Evolutionary conservation across 2,888 invertebrate genomes (phyloP), one percentile per base, ranked within the genome.

Genomic region (Blastobasis lacticolella): DNA sequence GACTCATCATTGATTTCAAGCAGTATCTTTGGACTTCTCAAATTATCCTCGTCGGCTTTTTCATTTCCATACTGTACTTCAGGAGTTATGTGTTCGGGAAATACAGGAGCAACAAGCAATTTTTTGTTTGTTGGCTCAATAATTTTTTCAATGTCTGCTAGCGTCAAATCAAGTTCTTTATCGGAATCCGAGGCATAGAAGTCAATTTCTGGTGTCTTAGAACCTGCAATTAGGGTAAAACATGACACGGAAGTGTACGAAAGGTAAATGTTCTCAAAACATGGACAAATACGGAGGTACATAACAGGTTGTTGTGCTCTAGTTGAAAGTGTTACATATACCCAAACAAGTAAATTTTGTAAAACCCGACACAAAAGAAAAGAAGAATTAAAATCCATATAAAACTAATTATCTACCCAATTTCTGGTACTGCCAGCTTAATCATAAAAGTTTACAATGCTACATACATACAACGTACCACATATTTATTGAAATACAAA

Each of bases 51-150:
- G 54, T 88, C 88, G 37, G 79, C 82, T 63, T 78, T 81, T 57
- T 88, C 89, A 57, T 89, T 89, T 23, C 89, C 89, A 54, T 89
- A 89, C 65, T 89, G 88, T 1, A 89, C 87, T 67, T 88, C 88
- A n/a, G 85, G 89, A 37, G 79, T 69, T 23, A 89, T 70, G 55
- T 86, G 81, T 41, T 72, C 71, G 5, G 89, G 89, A 58, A 80
- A 89, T 7, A 88, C 73, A 10, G 89, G 89, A 44, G 74, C 68
- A 48, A 78, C 60, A 6, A 81, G 81, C 43, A 76, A 59, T 58
- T 74, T 77, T 55, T 66, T 75, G 55, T 69, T 70, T 8, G 60
- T 56, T 49, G 52, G 68, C 37, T 61, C 60, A 44, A 69, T 61
- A 55, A 71, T 58, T 37, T 75, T 60, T 37, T 69, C 59, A 50